These are phyloP conservation scores for Potorous gilbertii DNA, from an alignment of 2,797 vertebrate species.

Conservation along the genomic window DNA sequence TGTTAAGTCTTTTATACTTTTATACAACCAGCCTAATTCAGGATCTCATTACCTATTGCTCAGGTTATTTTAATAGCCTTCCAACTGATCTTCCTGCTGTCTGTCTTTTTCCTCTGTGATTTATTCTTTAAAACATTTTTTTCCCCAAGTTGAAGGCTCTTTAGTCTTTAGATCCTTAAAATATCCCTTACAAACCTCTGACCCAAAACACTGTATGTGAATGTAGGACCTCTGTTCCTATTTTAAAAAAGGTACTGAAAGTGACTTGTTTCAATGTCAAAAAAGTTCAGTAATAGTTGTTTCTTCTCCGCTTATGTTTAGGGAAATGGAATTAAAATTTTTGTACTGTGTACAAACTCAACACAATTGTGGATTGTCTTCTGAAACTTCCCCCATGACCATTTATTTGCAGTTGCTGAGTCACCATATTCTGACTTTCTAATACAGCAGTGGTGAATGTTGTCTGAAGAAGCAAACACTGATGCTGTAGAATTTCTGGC, in stretches of 20 bases:
- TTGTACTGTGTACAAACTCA: not conserved
- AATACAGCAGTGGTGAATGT: not conserved
- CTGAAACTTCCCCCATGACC: not conserved
- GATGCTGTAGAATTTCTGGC: not conserved
- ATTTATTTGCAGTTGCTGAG: not conserved
- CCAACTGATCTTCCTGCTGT: not conserved
- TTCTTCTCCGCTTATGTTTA: not conserved
- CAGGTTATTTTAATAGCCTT: conserved; percentile 8
- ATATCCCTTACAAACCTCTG: not conserved
- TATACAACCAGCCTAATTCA: not conserved
- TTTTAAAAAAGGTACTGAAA: not conserved
- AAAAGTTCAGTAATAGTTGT: not conserved
- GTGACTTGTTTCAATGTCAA: not conserved
- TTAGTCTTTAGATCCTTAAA: conserved; percentile 6
- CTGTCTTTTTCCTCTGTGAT: not conserved
- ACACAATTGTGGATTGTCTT: not conserved
- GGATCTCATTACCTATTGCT: not conserved
- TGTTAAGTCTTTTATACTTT: not conserved
- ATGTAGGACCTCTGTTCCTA: not conserved
- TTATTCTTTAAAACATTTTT: not conserved
- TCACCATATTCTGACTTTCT: not conserved
- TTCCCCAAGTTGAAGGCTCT: not conserved
- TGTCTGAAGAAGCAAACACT: not conserved
- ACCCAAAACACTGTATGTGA: not conserved
- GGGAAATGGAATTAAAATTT: not conserved